Evolutionary conservation across 2,797 vertebrate genomes (phyloP).

Genomic region (Antennarius maculatus): DNA sequence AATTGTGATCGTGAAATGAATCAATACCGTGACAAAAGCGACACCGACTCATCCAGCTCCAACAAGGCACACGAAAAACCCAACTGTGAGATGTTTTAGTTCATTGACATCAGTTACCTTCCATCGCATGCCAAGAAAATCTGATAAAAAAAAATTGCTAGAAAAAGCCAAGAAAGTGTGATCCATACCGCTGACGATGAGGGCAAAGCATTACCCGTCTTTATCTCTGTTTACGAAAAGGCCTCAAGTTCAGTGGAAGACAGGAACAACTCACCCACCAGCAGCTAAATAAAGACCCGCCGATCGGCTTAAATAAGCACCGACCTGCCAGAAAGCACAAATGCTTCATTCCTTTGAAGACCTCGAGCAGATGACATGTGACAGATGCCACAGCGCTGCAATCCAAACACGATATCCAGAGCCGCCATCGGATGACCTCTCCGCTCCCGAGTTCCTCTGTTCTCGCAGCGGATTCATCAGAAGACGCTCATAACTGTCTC

Average conservation of each 20-base stretch:
- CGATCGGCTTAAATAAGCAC: constrained; percentile 52
- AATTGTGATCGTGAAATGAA: no score
- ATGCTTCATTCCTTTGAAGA: constrained; percentile 27
- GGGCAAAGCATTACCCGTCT: neutral
- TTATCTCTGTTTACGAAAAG: constrained; percentile 27
- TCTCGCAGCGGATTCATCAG: constrained; percentile 38
- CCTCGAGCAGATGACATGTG: constrained; percentile 39
- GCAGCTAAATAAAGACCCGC: constrained; percentile 63
- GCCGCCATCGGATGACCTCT: constrained; percentile 20
- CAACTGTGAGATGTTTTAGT: neutral
- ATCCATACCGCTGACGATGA: neutral
- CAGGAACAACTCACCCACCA: constrained; percentile 53
- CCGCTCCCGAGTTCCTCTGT: constrained; percentile 32
- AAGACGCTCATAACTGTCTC: constrained; percentile 20
- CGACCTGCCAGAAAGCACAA: constrained; percentile 39
- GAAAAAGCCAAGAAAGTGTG: no score
- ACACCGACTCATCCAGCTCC: neutral
- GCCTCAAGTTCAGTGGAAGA: constrained; percentile 43
- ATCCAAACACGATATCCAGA: constrained; percentile 41
- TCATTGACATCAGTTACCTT: neutral
- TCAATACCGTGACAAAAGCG: no score
- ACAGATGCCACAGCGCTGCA: constrained; percentile 15
- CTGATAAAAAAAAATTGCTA: neutral
- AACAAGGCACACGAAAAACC: neutral
- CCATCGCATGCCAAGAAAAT: neutral